Conservation (phyloP, 1,140 invertebrate genomes). For the Drosophila orena region DNA sequence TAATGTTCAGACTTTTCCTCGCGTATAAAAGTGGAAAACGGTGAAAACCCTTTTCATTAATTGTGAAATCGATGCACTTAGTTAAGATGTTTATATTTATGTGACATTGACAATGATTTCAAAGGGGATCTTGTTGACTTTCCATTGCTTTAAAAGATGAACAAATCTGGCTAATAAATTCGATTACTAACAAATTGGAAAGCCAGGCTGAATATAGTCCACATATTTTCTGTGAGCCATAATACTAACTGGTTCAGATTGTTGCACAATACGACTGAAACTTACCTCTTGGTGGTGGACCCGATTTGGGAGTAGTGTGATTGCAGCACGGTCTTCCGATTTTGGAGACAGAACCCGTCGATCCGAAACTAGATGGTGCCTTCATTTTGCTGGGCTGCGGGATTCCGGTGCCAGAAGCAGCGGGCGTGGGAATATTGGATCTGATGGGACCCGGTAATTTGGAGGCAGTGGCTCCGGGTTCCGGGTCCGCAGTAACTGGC, state of each 20-base stretch:
- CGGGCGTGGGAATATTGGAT: constrained; percentile 69
- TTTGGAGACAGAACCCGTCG: constrained; percentile 64
- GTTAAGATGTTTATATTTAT: neutral
- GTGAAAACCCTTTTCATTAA: neutral
- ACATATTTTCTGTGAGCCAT: no score
- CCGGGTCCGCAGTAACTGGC: constrained; percentile 18
- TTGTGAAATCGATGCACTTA: neutral
- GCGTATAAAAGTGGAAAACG: neutral
- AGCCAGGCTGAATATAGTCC: no score
- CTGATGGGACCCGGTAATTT: constrained; percentile 39
- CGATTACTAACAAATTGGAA: neutral
- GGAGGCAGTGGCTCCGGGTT: constrained; percentile 1
- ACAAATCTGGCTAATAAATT: neutral
- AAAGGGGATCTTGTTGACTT: neutral
- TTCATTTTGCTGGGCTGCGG: constrained; percentile 58
- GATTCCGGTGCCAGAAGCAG: constrained; percentile 62
- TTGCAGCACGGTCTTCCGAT: constrained; percentile 74
- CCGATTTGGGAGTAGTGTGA: constrained; percentile 71
- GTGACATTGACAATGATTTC: neutral
- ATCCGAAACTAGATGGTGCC: constrained; percentile 64
- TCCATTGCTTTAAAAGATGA: no score
- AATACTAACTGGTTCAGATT: neutral
- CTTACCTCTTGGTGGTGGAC: constrained; percentile 79
- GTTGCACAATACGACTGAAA: neutral
- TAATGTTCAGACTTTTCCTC: neutral